phyloP scores from a whole-genome alignment of 2,888 invertebrate species.

The Pseudanteris insignis region DNA sequence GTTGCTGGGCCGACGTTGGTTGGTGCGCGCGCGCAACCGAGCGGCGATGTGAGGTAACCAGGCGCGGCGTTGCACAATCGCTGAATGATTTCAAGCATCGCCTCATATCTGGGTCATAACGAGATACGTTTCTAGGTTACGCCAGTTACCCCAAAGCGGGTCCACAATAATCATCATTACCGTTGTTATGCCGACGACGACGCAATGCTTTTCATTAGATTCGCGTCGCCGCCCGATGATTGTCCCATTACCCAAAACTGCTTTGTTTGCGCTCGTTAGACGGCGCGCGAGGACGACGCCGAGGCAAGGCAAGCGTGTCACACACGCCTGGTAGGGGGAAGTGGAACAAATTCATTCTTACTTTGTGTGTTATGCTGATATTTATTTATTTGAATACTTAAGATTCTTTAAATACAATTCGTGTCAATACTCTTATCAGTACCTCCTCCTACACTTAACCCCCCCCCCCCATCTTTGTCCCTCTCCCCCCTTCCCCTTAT shows the following conservation, averaged over 20 bases:
- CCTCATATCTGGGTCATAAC: constrained; percentile 67
- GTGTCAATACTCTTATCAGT: too few relatives aligned
- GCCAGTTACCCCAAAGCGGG: constrained; percentile 64
- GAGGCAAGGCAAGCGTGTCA: not conserved
- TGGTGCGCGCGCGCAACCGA: constrained; percentile 48
- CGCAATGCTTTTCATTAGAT: constrained; percentile 40
- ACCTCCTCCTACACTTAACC: too few relatives aligned
- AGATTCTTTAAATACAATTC: too few relatives aligned
- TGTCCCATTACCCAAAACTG: constrained; percentile 22
- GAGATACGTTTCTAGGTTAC: constrained; percentile 67
- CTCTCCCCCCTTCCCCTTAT: too few relatives aligned
- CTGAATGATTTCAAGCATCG: constrained; percentile 68
- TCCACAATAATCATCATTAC: constrained; percentile 60
- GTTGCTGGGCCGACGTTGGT: constrained; percentile 52
- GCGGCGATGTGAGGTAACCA: constrained; percentile 64
- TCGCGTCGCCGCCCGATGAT: constrained; percentile 12
- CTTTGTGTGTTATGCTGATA: too few relatives aligned
- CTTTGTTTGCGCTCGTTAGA: constrained; percentile 7
- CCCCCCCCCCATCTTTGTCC: too few relatives aligned
- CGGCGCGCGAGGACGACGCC: not conserved
- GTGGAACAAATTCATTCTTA: too few relatives aligned
- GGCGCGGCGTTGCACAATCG: constrained; percentile 65
- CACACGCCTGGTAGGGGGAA: too few relatives aligned
- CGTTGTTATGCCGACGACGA: constrained; percentile 41
- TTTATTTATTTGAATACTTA: too few relatives aligned